phyloP scores from a whole-genome alignment of 2,797 vertebrate species.

The Tarsius wallacei region DNA sequence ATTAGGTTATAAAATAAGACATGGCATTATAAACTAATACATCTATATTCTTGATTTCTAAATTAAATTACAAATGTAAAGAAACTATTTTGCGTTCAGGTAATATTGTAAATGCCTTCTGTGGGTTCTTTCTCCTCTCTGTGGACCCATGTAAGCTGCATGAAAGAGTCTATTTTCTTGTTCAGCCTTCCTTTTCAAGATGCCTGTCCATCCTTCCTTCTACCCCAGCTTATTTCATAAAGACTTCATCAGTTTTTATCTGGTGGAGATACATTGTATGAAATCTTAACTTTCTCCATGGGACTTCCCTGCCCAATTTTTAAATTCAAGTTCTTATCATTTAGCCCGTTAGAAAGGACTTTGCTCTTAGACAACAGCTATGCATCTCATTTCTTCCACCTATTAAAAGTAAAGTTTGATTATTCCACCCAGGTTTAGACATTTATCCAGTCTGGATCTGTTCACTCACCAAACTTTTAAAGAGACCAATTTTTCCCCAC shows the following conservation, averaged over 20 bases:
- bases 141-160: background rate
- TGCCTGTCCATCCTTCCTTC: background rate
- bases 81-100: background rate
- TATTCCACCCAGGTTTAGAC: background rate
- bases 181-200: background rate
- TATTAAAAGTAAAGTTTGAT: slow-evolving; percentile 24
- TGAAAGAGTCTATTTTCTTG: slow-evolving; percentile 3
- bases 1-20: background rate
- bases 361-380: background rate
- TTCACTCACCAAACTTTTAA: slow-evolving; percentile 30
- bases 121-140: background rate
- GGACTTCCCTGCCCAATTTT: background rate
- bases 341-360: background rate
- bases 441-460: slow-evolving; percentile 12
- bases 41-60: slow-evolving; percentile 35
- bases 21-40: slow-evolving; percentile 46
- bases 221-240: background rate
- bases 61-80: slow-evolving; percentile 52
- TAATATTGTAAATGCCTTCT: background rate
- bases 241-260: background rate
- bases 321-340: background rate
- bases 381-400: background rate
- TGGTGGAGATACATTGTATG: background rate
- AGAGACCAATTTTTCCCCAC: background rate
- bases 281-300: slow-evolving; percentile 25